These are phyloP conservation scores for Sinodicranocentrus sp. DNA, from an alignment of 2,888 invertebrate genomes.

Conservation along the genomic window DNA sequence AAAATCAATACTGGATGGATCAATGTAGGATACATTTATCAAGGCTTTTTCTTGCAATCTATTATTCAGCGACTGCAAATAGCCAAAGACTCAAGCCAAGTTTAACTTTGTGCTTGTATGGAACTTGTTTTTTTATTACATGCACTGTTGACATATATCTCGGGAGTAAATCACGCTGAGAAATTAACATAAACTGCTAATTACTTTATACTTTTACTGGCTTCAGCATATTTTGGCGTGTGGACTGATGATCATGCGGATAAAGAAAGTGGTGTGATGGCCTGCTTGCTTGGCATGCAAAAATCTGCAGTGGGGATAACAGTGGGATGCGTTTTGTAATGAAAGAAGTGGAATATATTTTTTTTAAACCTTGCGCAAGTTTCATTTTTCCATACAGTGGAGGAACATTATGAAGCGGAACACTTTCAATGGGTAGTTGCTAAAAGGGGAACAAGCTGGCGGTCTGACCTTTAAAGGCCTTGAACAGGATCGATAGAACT, in stretches of 20 bases:
- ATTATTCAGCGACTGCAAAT: too few species aligned
- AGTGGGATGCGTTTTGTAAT: too few species aligned
- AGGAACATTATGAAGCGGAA: neutral
- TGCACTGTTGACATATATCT: too few species aligned
- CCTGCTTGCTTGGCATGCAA: neutral
- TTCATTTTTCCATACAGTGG: neutral
- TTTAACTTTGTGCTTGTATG: too few species aligned
- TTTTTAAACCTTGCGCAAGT: conserved; percentile 10
- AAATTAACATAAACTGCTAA: neutral
- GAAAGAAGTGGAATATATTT: too few species aligned
- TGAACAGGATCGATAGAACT: conserved; percentile 8
- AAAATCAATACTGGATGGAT: too few species aligned
- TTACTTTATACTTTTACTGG: neutral
- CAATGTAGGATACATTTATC: too few species aligned
- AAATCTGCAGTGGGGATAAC: neutral
- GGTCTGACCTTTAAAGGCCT: conserved; percentile 35
- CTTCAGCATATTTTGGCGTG: neutral
- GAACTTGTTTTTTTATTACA: too few species aligned
- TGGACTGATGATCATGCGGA: neutral
- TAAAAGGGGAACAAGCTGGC: conserved; percentile 4
- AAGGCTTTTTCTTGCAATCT: too few species aligned
- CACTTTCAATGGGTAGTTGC: neutral
- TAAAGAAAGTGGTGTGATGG: neutral
- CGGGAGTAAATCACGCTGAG: too few species aligned
- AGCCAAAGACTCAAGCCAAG: too few species aligned